These are phyloP conservation scores for Conistra vaccinii DNA, from an alignment of 2,888 invertebrate species.

Conservation along the genomic window DNA sequence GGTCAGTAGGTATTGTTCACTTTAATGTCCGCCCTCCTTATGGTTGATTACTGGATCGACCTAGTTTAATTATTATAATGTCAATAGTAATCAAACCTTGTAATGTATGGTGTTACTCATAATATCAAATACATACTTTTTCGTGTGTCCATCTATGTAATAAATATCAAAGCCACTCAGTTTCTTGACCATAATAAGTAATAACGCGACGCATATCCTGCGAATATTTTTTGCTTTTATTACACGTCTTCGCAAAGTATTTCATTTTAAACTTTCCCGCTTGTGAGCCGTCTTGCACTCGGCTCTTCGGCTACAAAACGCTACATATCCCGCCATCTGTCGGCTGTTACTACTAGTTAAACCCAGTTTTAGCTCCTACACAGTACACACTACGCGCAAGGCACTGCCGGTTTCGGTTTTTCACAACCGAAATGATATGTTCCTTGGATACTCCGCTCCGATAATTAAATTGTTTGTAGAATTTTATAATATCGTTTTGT, in stretches of 20 bases:
- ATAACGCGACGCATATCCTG: too few species aligned
- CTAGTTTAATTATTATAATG: slow-evolving; percentile 31
- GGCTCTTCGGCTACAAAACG: not conserved
- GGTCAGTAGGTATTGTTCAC: slow-evolving; percentile 18
- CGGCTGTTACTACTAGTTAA: not conserved
- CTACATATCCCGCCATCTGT: slow-evolving; percentile 17
- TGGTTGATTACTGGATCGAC: slow-evolving; percentile 29
- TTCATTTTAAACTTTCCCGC: not conserved
- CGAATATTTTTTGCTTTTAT: not conserved
- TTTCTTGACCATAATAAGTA: not conserved
- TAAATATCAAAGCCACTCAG: not conserved
- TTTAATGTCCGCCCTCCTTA: slow-evolving; percentile 14
- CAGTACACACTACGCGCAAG: accelerated
- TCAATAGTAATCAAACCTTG: slow-evolving; percentile 21
- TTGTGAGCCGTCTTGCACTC: not conserved
- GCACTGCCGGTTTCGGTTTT: not conserved
- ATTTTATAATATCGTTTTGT: not conserved
- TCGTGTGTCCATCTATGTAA: not conserved
- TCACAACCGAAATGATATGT: not conserved
- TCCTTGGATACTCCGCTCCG: too few species aligned
- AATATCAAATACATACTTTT: not conserved
- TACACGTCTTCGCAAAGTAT: not conserved
- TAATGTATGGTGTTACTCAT: slow-evolving; percentile 1
- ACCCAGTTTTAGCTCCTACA: not conserved
- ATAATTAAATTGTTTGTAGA: not conserved